phyloP scores from a whole-genome alignment of 2,113 vertebrate genomes.

The Rana temporaria region DNA sequence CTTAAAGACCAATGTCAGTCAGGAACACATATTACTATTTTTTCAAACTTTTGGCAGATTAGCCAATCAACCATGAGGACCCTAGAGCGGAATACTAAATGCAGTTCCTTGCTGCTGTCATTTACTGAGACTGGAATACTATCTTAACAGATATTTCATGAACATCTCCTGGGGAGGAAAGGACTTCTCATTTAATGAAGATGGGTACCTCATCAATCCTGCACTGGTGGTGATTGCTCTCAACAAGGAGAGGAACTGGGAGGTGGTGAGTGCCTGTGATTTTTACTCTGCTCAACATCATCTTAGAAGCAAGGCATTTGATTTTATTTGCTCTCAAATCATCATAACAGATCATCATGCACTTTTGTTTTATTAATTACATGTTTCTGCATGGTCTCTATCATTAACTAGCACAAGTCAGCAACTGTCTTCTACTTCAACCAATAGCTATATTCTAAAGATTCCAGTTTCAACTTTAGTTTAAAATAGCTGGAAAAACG shows the following conservation, averaged over 20 bases:
- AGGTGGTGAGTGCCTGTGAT: slow-evolving; percentile 83
- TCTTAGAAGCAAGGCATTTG: neutral
- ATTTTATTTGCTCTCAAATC: slow-evolving; percentile 5
- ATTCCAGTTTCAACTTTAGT: too few relatives aligned
- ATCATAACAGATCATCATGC: neutral
- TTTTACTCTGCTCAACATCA: neutral
- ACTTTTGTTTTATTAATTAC: too few relatives aligned
- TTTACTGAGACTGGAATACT: slow-evolving; percentile 15
- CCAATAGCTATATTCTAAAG: too few relatives aligned
- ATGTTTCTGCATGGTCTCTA: too few relatives aligned
- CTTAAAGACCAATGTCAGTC: slow-evolving; percentile 5
- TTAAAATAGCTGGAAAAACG: too few relatives aligned
- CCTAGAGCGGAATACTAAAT: slow-evolving; percentile 4
- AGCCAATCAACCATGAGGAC: slow-evolving; percentile 24
- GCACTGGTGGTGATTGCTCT: slow-evolving; percentile 92
- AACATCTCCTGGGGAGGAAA: slow-evolving; percentile 91
- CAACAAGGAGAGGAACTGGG: slow-evolving; percentile 88
- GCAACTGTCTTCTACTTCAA: too few relatives aligned
- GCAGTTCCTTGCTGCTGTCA: slow-evolving; percentile 7
- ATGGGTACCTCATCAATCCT: slow-evolving; percentile 92
- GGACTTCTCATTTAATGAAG: slow-evolving; percentile 91
- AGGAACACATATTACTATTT: neutral
- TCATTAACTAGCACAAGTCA: too few relatives aligned
- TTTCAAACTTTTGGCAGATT: slow-evolving; percentile 3
- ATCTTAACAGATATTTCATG: slow-evolving; percentile 84